Base-by-base conservation (phyloP, 2,888 invertebrate genomes). In the Labia minor region DNA sequence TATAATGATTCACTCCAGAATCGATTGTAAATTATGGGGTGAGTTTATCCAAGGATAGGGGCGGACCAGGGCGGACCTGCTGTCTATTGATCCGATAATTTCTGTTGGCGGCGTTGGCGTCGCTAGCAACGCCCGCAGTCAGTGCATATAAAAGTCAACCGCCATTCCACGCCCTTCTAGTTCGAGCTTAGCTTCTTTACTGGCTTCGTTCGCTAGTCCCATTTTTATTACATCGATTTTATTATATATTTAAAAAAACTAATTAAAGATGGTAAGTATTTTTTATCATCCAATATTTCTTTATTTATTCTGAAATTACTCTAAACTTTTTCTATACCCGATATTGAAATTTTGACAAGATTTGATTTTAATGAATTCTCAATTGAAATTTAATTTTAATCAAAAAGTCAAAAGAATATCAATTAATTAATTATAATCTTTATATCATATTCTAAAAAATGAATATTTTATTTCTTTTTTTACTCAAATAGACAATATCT, bases 91-190 rank as follows among this genome's bases (percentile, higher is more conserved):
- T 49, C 16, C 8, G 49, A 8, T 49, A 11, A 33, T 33, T 4
- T 11, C 49, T 3, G 49, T 14, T 14, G 16, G 49, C 49, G 49
- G 49, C 49, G 49, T 3, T 16, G 49, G 4, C 49, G 49, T 11
- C 49, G 49, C n/a, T n/a, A 14, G 49, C 49, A 49, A 49, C 49
- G 49, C 49, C 49, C 49, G 49, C 49, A 49, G 16, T 14, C 49
- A 49, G 2, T 3, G 49, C 14, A 16, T 49, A 49, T 49, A 49
- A 49, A 49, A 49, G 8, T 14, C 49, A 2, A 2, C n/a, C 49
- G 49, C 49, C 49, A 14, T 49, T 49, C 49, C 49, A 49, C 49
- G 49, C 49, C 49, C 49, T 16, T 49, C 49, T 49, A 49, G 49
- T 49, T 49, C 49, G 49, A 49, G 49, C 49, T 49, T 16, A n/a